These are phyloP conservation scores for Porites lutea DNA, from an alignment of 64 coral and sea anemone genomes.

Conservation along the genomic window DNA sequence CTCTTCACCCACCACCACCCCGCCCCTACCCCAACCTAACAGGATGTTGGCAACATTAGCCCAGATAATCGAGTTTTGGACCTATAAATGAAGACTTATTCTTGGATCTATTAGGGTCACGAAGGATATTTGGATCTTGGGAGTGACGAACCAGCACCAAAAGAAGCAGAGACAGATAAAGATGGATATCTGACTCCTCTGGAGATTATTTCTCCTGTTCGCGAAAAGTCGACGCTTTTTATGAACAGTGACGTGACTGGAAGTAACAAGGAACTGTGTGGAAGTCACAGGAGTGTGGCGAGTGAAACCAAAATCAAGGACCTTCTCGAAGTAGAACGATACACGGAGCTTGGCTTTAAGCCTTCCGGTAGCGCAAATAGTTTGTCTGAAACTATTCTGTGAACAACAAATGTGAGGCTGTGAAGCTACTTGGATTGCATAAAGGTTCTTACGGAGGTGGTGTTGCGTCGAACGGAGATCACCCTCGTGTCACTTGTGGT, in stretches of 20 bases:
- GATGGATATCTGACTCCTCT: constrained; percentile 64
- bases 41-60: too few relatives aligned
- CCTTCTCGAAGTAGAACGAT: not conserved
- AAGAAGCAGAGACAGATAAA: constrained; percentile 8
- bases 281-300: constrained; percentile 2
- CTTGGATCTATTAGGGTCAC: constrained; percentile 25
- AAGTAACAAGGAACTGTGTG: constrained; percentile 2
- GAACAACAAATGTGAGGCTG: not conserved
- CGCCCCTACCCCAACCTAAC: too few relatives aligned
- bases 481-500: too few relatives aligned
- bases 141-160: constrained; percentile 21
- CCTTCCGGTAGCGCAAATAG: constrained; percentile 17
- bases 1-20: too few relatives aligned
- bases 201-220: not conserved
- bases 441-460: too few relatives aligned
- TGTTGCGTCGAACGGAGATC: too few relatives aligned
- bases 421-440: too few relatives aligned
- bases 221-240: not conserved
- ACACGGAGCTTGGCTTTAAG: constrained; percentile 39
- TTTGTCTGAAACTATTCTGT: constrained; percentile 15
- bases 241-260: not conserved
- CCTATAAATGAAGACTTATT: not conserved
- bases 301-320: constrained; percentile 11
- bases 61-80: too few relatives aligned
- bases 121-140: constrained; percentile 67